A percentile compares a stretch with the other conserved stretches of the same genome.
phyloP scores from a whole-genome alignment of 2,888 invertebrate species.

The Phalangium opilio region DNA sequence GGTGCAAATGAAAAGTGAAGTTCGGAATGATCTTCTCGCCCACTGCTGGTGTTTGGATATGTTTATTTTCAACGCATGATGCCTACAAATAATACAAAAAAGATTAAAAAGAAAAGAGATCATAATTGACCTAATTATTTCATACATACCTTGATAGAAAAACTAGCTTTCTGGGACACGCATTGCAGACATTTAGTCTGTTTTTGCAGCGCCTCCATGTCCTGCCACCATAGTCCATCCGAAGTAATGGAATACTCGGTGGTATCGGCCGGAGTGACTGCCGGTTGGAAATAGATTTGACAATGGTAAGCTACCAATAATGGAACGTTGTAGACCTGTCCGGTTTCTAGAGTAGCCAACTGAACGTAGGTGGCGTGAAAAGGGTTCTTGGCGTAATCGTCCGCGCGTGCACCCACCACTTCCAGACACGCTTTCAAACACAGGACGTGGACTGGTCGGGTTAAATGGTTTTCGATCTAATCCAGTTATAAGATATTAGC shows the following conservation, averaged over 20 bases:
- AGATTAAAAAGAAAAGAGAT: too few species aligned
- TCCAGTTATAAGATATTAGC: too few species aligned
- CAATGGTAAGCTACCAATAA: constrained; percentile 65
- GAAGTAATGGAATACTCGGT: constrained; percentile 26
- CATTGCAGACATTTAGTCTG: constrained; percentile 51
- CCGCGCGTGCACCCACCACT: constrained; percentile 36
- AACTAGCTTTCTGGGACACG: constrained; percentile 4
- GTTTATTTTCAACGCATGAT: constrained; percentile 39
- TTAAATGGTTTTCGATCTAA: constrained; percentile 58
- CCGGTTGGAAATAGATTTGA: constrained; percentile 54
- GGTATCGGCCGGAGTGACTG: constrained; percentile 28
- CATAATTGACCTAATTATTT: too few species aligned
- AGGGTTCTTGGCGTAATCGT: constrained; percentile 41
- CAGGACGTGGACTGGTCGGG: constrained; percentile 54
- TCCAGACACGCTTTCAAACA: constrained; percentile 56
- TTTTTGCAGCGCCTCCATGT: constrained; percentile 47
- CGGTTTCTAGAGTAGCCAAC: constrained; percentile 53
- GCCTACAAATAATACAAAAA: constrained; percentile 23
- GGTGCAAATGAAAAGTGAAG: constrained; percentile 51
- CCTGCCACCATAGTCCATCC: constrained; percentile 64
- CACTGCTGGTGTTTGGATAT: constrained; percentile 20
- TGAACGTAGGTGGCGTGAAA: constrained; percentile 53
- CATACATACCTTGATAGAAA: too few species aligned
- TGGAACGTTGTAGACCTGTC: constrained; percentile 57
- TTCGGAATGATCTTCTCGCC: constrained; percentile 45